Conservation (phyloP, 2,113 vertebrate species). For the Xyrauchen texanus region DNA sequence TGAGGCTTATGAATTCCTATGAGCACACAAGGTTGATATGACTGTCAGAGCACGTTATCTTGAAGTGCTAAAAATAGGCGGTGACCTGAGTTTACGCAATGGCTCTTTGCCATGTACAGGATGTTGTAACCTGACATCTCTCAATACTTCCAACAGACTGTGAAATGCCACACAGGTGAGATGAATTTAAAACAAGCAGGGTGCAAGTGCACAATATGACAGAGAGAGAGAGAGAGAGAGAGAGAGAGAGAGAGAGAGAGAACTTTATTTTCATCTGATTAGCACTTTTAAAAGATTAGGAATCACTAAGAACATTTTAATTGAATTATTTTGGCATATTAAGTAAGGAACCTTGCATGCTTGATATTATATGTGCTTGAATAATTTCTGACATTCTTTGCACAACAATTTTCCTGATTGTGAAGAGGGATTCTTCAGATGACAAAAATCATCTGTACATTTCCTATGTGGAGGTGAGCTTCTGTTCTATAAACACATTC, state of each 20-base stretch:
- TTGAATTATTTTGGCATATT: too few species aligned
- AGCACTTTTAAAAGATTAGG: not conserved
- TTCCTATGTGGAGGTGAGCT: not conserved
- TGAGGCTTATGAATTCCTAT: constrained; percentile 64
- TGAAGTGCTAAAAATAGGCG: constrained; percentile 67
- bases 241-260: not conserved
- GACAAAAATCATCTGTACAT: not conserved
- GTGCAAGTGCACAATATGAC: not conserved
- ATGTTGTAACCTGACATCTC: constrained; percentile 59
- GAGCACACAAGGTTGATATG: constrained; percentile 58
- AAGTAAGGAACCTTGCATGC: not conserved
- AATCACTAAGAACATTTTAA: too few species aligned
- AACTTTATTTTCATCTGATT: not conserved
- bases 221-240: not conserved
- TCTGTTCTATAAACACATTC: constrained; percentile 37
- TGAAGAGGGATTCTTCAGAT: not conserved
- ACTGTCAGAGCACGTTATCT: constrained; percentile 61
- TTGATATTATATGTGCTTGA: not conserved
- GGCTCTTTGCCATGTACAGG: constrained; percentile 57
- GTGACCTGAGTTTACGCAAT: constrained; percentile 47
- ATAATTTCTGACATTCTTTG: not conserved
- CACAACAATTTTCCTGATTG: not conserved
- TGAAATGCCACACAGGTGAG: constrained; percentile 55
- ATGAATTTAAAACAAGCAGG: constrained; percentile 48
- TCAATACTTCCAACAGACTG: constrained; percentile 38